Conservation (phyloP, 2,797 vertebrate genomes). For the Huso huso region DNA sequence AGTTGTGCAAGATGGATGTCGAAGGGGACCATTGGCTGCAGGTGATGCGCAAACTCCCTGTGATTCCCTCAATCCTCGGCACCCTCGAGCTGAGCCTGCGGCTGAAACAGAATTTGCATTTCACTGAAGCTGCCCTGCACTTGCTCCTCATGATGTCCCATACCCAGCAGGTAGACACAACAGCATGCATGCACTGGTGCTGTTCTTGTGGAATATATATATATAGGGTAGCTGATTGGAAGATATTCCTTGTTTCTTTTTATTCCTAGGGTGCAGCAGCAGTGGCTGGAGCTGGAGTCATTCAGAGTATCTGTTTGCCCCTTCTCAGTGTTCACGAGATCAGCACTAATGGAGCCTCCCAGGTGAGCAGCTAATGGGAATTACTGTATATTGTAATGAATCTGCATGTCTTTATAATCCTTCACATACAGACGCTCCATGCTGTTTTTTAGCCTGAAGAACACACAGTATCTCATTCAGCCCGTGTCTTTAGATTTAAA, state of each 20-base stretch:
- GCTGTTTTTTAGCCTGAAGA: no score
- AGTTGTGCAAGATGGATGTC: constrained; percentile 85
- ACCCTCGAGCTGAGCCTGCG: constrained; percentile 86
- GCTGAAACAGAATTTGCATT: constrained; percentile 88
- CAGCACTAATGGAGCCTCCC: constrained; percentile 70
- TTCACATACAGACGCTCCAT: background rate
- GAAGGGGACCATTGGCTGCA: constrained; percentile 86
- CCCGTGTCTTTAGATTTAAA: background rate
- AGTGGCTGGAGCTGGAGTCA: constrained; percentile 83
- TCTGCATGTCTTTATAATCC: background rate
- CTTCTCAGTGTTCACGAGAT: constrained; percentile 88
- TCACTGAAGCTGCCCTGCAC: constrained; percentile 86
- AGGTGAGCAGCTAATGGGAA: constrained; percentile 52
- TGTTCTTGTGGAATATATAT: background rate
- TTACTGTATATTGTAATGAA: background rate
- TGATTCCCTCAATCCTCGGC: constrained; percentile 80
- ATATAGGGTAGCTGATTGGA: background rate
- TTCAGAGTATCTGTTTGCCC: constrained; percentile 87
- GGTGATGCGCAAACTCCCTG: constrained; percentile 79
- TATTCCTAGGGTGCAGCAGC: constrained; percentile 76
- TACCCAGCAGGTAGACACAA: constrained; percentile 75
- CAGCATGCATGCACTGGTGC: background rate
- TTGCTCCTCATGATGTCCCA: constrained; percentile 85
- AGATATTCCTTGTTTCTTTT: constrained; percentile 10
- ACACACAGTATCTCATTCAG: background rate